Conservation (phyloP, 1,140 invertebrate genomes). For the Euschistus heros region DNA sequence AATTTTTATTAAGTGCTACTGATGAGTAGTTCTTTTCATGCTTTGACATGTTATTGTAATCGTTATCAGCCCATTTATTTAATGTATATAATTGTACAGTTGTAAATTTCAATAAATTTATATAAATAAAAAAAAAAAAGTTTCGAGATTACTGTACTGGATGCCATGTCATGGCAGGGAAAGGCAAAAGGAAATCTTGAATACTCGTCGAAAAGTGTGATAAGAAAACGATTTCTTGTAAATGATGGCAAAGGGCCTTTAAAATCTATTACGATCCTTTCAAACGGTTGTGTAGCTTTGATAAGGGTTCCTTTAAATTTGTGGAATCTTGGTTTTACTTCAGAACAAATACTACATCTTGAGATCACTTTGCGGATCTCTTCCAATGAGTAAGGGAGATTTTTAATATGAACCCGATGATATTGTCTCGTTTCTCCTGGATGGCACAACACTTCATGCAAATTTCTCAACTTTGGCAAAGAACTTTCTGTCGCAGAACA, state of each 20-base stretch:
- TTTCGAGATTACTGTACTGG: constrained; percentile 27
- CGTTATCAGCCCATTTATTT: no score
- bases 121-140: no score
- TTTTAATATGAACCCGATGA: neutral
- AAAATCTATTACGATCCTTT: constrained; percentile 31
- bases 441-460: neutral
- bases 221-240: constrained; percentile 29
- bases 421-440: neutral
- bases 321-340: no score
- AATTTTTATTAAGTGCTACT: no score
- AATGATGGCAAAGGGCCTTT: constrained; percentile 31
- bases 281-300: constrained; percentile 31
- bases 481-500: neutral
- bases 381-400: neutral
- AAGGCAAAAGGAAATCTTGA: constrained; percentile 32
- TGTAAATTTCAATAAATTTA: no score
- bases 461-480: neutral
- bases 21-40: no score
- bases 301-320: constrained; percentile 22
- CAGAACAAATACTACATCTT: neutral
- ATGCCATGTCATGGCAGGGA: constrained; percentile 28
- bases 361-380: neutral
- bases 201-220: constrained; percentile 32
- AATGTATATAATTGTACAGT: no score
- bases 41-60: no score